phyloP scores from a whole-genome alignment of 2,888 invertebrate genomes.

The Platerodrilus igneus region DNA sequence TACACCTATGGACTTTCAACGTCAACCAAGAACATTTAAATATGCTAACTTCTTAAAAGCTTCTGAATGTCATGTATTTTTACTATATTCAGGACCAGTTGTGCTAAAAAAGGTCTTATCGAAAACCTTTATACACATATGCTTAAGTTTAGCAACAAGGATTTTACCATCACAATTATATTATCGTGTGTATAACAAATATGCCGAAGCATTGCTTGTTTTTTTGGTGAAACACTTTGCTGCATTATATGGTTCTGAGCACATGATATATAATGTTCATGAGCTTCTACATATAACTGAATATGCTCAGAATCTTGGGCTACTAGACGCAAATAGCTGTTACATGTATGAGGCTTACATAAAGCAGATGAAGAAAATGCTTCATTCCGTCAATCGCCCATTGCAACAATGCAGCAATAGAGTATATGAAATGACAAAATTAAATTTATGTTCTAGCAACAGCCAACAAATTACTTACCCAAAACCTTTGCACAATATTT shows the following conservation, averaged over 20 bases:
- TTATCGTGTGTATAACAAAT: conserved; percentile 9
- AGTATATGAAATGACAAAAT: conserved; percentile 8
- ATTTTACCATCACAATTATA: conserved; percentile 9
- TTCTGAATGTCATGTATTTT: conserved; percentile 10
- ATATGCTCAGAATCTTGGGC: conserved; percentile 11
- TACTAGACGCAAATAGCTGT: conserved; percentile 11
- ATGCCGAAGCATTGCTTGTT: conserved; percentile 10
- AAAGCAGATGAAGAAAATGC: conserved; percentile 10
- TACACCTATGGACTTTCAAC: conserved; percentile 10
- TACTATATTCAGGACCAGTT: conserved; percentile 12
- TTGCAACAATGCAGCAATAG: conserved; percentile 12
- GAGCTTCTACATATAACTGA: conserved; percentile 12
- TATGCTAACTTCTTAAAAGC: conserved; percentile 11
- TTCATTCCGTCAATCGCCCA: conserved; percentile 14
- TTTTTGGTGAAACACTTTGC: conserved; percentile 11
- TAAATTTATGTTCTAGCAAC: neutral
- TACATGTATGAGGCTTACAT: conserved; percentile 14
- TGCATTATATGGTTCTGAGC: conserved; percentile 8
- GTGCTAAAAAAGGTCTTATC: conserved; percentile 8
- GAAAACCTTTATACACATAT: conserved; percentile 11
- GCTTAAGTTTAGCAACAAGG: conserved; percentile 10
- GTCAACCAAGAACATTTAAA: conserved; percentile 11
- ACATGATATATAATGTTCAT: conserved; percentile 12
- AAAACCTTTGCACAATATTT: neutral
- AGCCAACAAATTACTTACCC: neutral